Evolutionary conservation across 64 coral and sea anemone species (phyloP).

Genomic region (Catalaphyllia jardinei): DNA sequence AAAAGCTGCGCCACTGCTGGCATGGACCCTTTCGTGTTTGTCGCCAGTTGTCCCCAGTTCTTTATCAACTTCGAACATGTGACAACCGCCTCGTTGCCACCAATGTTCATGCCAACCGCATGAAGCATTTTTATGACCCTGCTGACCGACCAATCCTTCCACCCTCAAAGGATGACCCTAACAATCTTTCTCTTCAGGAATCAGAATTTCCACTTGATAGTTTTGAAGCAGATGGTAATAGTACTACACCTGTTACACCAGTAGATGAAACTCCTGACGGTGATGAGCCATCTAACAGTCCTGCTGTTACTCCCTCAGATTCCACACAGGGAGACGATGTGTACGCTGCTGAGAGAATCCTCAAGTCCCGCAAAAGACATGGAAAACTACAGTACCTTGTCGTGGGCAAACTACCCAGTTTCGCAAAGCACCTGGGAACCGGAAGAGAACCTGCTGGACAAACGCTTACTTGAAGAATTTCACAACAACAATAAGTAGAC

Average conservation of each 20-base stretch:
- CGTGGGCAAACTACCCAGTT: not conserved
- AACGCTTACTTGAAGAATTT: not conserved
- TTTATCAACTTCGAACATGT: slow-evolving; percentile 4
- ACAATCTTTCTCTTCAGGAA: not conserved
- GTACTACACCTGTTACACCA: too few relatives aligned
- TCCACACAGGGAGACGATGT: not conserved
- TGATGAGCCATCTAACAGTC: not conserved
- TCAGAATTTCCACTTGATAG: not conserved
- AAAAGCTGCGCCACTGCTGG: not conserved
- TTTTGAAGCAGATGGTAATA: not conserved
- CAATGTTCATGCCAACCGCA: not conserved
- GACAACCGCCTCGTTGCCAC: slow-evolving; percentile 11
- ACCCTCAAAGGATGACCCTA: not conserved
- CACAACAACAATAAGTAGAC: not conserved
- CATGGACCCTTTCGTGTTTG: not conserved
- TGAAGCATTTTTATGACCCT: slow-evolving; percentile 21
- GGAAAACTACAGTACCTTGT: slow-evolving; percentile 1
- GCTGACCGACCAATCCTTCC: slow-evolving; percentile 10
- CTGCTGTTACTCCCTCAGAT: not conserved
- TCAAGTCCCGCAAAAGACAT: not conserved
- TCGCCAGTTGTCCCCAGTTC: not conserved
- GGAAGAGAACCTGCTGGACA: slow-evolving; percentile 13
- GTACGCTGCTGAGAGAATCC: slow-evolving; percentile 12
- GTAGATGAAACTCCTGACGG: not conserved
- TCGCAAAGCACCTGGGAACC: slow-evolving; percentile 42